Conservation (phyloP, 2,113 vertebrate species). For the Sinocyclocheilus anshuiensis region DNA sequence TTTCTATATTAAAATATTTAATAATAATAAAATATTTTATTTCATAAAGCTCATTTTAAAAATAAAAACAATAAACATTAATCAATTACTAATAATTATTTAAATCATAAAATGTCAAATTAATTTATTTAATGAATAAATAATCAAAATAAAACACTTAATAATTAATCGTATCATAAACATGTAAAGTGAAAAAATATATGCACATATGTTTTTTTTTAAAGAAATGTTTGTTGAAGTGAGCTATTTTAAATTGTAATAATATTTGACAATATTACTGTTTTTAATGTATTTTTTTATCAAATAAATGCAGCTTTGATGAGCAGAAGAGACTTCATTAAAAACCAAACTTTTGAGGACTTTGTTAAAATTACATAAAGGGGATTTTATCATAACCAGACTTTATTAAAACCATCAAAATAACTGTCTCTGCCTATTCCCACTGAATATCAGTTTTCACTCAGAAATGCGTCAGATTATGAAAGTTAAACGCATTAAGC, state of each 20-base stretch:
- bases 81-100: no score
- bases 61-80: no score
- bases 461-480: neutral
- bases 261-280: neutral
- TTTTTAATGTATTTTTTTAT: neutral
- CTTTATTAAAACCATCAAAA: neutral
- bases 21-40: no score
- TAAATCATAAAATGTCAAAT: no score
- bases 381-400: neutral
- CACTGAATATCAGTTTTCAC: neutral
- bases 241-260: neutral
- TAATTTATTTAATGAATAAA: no score
- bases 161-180: no score
- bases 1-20: no score
- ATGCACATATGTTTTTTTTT: no score
- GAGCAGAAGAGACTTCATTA: neutral
- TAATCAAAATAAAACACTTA: no score
- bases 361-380: neutral
- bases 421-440: neutral
- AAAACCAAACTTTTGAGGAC: neutral
- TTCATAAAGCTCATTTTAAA: no score
- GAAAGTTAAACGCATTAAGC: neutral
- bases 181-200: no score
- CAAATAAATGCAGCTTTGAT: neutral
- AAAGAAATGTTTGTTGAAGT: no score